Evolutionary conservation across 2,888 invertebrate genomes (phyloP), one percentile per base, ranked within the genome.

Genomic region (Anaspis maculata): DNA sequence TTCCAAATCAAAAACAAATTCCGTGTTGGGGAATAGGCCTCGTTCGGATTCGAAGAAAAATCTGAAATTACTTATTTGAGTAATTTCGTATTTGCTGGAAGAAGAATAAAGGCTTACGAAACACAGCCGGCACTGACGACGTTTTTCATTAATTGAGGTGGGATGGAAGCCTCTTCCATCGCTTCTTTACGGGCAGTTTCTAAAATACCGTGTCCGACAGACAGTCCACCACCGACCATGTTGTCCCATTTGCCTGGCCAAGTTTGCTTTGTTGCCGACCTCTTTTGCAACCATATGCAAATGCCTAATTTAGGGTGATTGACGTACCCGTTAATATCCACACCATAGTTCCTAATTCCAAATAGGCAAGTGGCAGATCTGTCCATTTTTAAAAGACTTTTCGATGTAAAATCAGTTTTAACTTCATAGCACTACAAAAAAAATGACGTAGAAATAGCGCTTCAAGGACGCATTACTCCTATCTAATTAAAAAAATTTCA

Each of bases 171-270:
- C 62, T 96, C 95, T 63, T 95, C 95, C 47, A 83, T 84, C 3
- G 92, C 91, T 64, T 96, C 95, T 62, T 94, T 94, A 48, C 84
- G 76, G 19, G 89, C 89, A 30, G 94, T 94, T 67, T 94, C 89
- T 51, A 83, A 69, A 39, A 92, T 83, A 26, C 86, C 84, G 66
- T 81, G 84, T 10, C 91, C 92, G 25, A 89, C 89, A 14, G 89
- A 85, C 30, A 95, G 63, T 3, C 94, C 95, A 31, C 95, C 95
- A 45, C 90, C 89, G 22, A 91, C 92, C 81, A 95, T 90, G 61
- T 91, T 92, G 64, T 95, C 95, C 83, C 90, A 86, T 67, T 87
- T 89, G 23, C 80, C 76, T 39, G 95, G 94, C 87, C 91, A 95
- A 23, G 94, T 94, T 66, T 88, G 88, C 69, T 95, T 95, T 30